Percentiles rank a stretch among this genome's conserved stretches.
phyloP scores from a whole-genome alignment of 1,140 invertebrate species.

The Tetragonula clypearis region DNA sequence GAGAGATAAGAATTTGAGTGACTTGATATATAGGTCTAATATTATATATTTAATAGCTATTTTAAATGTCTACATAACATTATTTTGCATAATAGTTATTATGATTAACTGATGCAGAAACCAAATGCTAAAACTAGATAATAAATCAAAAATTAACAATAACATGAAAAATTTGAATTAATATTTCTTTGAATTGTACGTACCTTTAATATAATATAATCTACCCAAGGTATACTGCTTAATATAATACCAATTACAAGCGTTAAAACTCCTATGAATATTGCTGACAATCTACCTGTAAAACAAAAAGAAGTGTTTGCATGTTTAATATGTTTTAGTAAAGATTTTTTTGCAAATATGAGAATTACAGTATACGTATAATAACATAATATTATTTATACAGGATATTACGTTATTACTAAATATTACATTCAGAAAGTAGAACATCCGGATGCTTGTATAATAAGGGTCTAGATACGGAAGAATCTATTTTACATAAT shows the following conservation, averaged over 20 bases:
- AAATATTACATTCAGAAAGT: neutral
- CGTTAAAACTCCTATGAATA: slow-evolving; percentile 89
- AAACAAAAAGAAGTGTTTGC: slow-evolving; percentile 61
- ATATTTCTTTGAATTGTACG: slow-evolving; percentile 67
- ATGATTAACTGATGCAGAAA: neutral
- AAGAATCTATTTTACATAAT: neutral
- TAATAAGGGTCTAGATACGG: neutral
- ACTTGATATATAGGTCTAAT: neutral
- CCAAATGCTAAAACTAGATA: neutral
- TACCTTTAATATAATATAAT: slow-evolving; percentile 92
- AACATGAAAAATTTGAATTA: neutral
- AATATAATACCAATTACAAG: slow-evolving; percentile 90
- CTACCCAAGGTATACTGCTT: slow-evolving; percentile 91
- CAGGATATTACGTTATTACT: neutral
- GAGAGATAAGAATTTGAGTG: neutral
- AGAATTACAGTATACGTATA: neutral
- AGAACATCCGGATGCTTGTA: neutral
- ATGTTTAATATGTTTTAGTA: neutral
- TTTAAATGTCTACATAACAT: no score
- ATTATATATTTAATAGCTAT: neutral
- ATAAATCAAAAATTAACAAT: neutral
- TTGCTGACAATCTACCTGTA: slow-evolving; percentile 90
- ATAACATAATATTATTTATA: neutral
- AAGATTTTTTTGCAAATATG: neutral
- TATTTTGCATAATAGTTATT: no score